Percentiles rank a stretch among this genome's conserved stretches.
Conservation (phyloP, 2,888 invertebrate species). For the Synanthedon formicaeformis region DNA sequence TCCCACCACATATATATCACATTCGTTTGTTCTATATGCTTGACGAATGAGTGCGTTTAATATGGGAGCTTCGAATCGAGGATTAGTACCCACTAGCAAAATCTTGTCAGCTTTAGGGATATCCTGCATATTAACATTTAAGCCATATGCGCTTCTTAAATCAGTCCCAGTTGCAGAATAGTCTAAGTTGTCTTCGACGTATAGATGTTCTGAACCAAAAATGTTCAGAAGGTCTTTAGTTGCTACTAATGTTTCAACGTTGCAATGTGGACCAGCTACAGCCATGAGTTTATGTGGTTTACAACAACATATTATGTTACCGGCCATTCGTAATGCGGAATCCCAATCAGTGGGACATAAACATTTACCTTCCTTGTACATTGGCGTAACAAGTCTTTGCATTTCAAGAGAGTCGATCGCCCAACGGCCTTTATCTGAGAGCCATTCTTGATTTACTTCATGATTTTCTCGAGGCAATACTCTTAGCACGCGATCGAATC, state of each 20-base stretch:
- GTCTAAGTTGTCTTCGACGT: constrained; percentile 32
- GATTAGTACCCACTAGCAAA: constrained; percentile 95
- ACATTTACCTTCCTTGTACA: constrained; percentile 80
- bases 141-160: constrained; percentile 43
- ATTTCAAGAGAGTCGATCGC: constrained; percentile 96
- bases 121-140: constrained; percentile 80
- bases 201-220: constrained; percentile 44
- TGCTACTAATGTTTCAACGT: constrained; percentile 50
- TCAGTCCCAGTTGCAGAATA: constrained; percentile 27
- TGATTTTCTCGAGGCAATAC: constrained; percentile 52
- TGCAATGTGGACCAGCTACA: constrained; percentile 48
- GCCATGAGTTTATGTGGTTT: constrained; percentile 64
- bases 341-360: constrained; percentile 92
- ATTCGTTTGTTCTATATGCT: constrained; percentile 89
- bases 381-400: constrained; percentile 92
- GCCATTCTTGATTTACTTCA: constrained; percentile 93
- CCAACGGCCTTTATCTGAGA: constrained; percentile 97
- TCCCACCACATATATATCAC: constrained; percentile 87
- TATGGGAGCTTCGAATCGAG: constrained; percentile 96
- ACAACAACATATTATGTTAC: constrained; percentile 73
- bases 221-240: constrained; percentile 51
- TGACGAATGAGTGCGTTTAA: constrained; percentile 95
- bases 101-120: constrained; percentile 81
- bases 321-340: constrained; percentile 80
- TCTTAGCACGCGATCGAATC: constrained; percentile 43